Percentiles rank a stretch among this genome's conserved stretches.
Evolutionary conservation across 2,888 invertebrate species (phyloP).

Genomic region (Euzophera pinguis): DNA sequence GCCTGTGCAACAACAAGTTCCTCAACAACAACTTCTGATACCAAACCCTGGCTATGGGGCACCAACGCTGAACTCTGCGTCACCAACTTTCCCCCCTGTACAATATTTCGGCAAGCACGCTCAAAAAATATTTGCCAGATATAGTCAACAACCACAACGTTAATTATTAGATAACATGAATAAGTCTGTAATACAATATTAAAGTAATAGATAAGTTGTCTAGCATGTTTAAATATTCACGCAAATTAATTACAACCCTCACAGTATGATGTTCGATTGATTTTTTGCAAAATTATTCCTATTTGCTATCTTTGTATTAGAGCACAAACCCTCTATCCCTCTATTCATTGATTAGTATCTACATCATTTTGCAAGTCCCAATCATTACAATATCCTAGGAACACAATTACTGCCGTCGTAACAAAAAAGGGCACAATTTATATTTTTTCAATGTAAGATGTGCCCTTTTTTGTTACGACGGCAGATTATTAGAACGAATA

Average conservation of each 20-base stretch:
- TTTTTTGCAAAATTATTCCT: too few species aligned
- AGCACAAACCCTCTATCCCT: too few species aligned
- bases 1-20: constrained; percentile 21
- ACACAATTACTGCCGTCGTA: too few species aligned
- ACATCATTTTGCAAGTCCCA: too few species aligned
- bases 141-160: constrained; percentile 24
- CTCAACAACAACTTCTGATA: constrained; percentile 22
- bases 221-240: background rate
- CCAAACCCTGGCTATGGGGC: constrained; percentile 24
- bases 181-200: background rate
- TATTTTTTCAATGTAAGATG: too few species aligned
- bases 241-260: background rate
- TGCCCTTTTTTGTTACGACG: too few species aligned
- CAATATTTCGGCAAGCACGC: constrained; percentile 64
- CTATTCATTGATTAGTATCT: too few species aligned
- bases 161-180: background rate
- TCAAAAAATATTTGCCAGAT: constrained; percentile 42
- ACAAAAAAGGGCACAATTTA: too few species aligned
- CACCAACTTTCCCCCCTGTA: constrained; percentile 47
- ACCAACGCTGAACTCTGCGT: constrained; percentile 21
- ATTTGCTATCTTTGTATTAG: too few species aligned
- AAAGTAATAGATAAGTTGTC: background rate
- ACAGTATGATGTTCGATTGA: too few species aligned
- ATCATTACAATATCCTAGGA: too few species aligned
- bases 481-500: too few species aligned